A percentile compares a stretch with the other conserved stretches of the same genome.
These are phyloP conservation scores for Chalcosyrphus nemorum DNA, from an alignment of 2,888 invertebrate species.

Conservation along the genomic window DNA sequence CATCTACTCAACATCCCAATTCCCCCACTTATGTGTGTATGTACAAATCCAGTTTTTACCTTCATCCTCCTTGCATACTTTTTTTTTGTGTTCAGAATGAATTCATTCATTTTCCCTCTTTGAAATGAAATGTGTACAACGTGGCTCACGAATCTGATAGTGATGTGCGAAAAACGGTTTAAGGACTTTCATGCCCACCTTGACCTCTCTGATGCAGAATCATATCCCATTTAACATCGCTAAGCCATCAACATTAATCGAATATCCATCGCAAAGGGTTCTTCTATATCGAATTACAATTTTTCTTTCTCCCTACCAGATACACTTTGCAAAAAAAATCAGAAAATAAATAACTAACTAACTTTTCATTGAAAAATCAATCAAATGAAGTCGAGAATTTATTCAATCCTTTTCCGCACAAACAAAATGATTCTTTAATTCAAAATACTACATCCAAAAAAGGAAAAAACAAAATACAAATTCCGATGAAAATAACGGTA, in stretches of 20 bases:
- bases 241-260: neutral
- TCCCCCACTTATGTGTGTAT: too few relatives aligned
- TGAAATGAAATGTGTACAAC: too few relatives aligned
- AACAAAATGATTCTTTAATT: constrained; percentile 25
- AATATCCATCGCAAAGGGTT: neutral
- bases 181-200: constrained; percentile 34
- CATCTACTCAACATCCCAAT: too few relatives aligned
- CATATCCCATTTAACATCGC: neutral
- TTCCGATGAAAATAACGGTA: constrained; percentile 33
- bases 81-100: neutral
- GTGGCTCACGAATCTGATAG: too few relatives aligned
- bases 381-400: constrained; percentile 43
- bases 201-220: constrained; percentile 70
- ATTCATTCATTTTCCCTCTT: neutral
- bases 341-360: neutral
- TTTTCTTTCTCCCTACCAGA: neutral
- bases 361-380: constrained; percentile 21
- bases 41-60: neutral
- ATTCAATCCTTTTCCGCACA: constrained; percentile 17
- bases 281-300: neutral
- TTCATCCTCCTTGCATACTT: neutral
- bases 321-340: neutral
- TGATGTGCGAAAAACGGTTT: neutral
- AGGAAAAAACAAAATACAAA: constrained; percentile 14
- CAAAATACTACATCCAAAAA: neutral